These are phyloP conservation scores for Pandion haliaetus DNA, from an alignment of 2,113 vertebrate genomes.

Conservation along the genomic window DNA sequence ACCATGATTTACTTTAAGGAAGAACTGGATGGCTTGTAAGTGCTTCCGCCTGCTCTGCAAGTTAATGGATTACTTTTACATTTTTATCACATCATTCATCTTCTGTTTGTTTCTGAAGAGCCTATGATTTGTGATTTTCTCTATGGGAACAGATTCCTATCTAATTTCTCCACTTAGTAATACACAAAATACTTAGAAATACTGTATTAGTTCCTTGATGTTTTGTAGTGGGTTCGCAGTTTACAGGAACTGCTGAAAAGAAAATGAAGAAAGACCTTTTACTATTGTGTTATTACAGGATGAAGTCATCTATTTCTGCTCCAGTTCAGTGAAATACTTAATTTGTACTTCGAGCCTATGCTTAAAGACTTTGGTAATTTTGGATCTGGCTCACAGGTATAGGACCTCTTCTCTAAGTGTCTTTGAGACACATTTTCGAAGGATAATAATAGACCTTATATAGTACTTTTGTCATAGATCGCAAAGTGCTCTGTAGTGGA, in stretches of 20 bases:
- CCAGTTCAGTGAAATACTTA: not conserved
- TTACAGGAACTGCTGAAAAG: conserved; percentile 5
- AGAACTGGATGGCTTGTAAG: not conserved
- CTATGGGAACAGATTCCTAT: not conserved
- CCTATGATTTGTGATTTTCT: not conserved
- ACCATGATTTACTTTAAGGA: not conserved
- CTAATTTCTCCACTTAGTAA: not conserved
- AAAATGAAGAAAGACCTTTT: not conserved
- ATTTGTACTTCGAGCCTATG: not conserved
- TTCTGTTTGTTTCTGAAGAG: not conserved
- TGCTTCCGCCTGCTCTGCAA: not conserved
- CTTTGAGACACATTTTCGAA: not conserved
- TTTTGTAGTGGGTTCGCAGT: not conserved
- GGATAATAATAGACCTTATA: not conserved
- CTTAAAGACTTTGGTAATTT: conserved; percentile 18
- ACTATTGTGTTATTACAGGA: not conserved
- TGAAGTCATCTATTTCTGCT: not conserved
- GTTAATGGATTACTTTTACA: not conserved
- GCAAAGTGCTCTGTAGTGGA: not conserved
- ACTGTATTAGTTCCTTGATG: not conserved
- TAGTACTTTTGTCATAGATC: not conserved
- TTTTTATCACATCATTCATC: not conserved
- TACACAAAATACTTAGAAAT: not conserved
- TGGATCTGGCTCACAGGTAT: not conserved
- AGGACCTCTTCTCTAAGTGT: not conserved